phyloP scores from a whole-genome alignment of 2,888 invertebrate genomes.

The Cerceris ruficornis region DNA sequence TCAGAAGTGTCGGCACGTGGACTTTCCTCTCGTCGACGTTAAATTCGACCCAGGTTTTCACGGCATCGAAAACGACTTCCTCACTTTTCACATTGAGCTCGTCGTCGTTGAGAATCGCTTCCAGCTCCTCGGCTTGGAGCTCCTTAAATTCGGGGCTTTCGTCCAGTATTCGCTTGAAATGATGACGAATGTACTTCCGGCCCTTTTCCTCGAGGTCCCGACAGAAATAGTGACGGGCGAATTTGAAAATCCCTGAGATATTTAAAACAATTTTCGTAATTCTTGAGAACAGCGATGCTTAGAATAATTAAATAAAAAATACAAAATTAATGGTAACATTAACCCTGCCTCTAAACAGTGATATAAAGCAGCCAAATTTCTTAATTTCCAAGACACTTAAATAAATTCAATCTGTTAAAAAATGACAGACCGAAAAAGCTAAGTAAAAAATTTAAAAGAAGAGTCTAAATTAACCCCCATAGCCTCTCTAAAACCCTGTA shows the following conservation, averaged over 20 bases:
- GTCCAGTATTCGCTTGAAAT: slow-evolving; percentile 85
- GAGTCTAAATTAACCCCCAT: no score
- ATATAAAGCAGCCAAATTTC: not conserved
- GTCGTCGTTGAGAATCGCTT: slow-evolving; percentile 87
- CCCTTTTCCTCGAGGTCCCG: slow-evolving; percentile 86
- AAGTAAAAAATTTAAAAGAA: no score
- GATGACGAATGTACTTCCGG: slow-evolving; percentile 84
- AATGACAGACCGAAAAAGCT: no score
- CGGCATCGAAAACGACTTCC: slow-evolving; percentile 89
- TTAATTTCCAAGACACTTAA: no score
- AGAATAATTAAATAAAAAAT: not conserved
- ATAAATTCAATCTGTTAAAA: no score
- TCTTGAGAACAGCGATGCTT: no score
- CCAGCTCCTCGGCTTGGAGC: slow-evolving; percentile 85
- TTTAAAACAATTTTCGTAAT: not conserved
- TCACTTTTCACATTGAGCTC: slow-evolving; percentile 88
- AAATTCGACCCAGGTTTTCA: slow-evolving; percentile 88
- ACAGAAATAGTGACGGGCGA: slow-evolving; percentile 88
- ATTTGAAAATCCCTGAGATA: slow-evolving; percentile 85
- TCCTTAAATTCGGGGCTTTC: slow-evolving; percentile 86
- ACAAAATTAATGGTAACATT: no score
- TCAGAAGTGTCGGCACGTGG: slow-evolving; percentile 85
- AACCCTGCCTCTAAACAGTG: not conserved
- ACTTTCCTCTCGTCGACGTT: slow-evolving; percentile 83
- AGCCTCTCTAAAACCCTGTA: no score